Base-by-base conservation (phyloP, 2,113 vertebrate species). In the Paratilapia polleni region DNA sequence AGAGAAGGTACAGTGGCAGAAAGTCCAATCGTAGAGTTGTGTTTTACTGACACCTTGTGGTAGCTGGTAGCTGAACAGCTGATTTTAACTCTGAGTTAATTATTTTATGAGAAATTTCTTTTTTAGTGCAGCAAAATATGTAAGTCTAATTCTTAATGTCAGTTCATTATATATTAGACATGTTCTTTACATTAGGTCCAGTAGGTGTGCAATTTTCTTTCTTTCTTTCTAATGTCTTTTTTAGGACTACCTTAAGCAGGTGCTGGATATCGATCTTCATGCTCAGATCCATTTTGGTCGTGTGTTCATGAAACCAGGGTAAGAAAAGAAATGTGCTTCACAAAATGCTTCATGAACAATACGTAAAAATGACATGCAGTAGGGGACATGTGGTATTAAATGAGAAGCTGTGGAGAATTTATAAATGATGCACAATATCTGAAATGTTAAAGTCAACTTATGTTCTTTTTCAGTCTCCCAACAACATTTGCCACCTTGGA, bases 251-350 rank as follows among this genome's bases (percentile, higher is more conserved):
- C 97, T 99, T 96, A 99, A 99, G 94, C 98, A 99, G 96, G 98
- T 99, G 95, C 96, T 99, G 96, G 98, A 99, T 94, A 98, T 99
- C 84, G 98, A 99, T 94, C 98, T 99, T 91, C 98, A 99, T 3
- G 98, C 98, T 95, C 98, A 99, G 95, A 99, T 99, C 94, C 98
- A 99, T 93, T 99, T 99, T 96, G 98, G 98, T 91, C 97, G 98
- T 89, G 98, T 99, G 96, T 99, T 99, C 94, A 99, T 99, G 98
- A 99, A 99, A 96, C 98, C 98, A 96, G 98, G 98, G 98, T 99
- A 96, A 97, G 96, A 78, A 43, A 68, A 80, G n/a, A 2, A 38
- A 20, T 17, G 10, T 0, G 3, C 5, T 83, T 85, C 12, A 26
- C 49, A 68, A 54, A 15, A 12, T 54, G 6, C 14, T 66, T 64